Base-by-base conservation (phyloP, 2,888 invertebrate genomes). In the Keiferia lycopersicella region DNA sequence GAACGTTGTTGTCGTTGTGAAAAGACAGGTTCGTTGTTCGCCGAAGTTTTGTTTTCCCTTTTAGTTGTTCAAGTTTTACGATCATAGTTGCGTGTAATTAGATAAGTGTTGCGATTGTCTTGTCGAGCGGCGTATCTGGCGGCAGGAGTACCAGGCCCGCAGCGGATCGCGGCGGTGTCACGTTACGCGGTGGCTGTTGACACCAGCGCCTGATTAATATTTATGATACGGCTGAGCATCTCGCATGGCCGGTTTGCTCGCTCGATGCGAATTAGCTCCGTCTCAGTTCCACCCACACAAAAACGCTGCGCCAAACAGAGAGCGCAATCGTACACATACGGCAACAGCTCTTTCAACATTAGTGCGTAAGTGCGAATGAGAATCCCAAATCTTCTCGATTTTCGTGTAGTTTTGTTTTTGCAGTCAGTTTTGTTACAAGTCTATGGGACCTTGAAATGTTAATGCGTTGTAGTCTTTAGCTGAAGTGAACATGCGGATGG, bases 171-270 rank as follows among this genome's bases (percentile, higher is more conserved):
- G 75, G 84, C 84, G 86, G 88, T 90, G 86, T 91, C 91, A 86
- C 87, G 91, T 91, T 91, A 91, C 91, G 90, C 89, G 86, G 90
- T 91, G 91, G 91, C 91, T 91, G 91, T 91, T 91, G 91, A 91
- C 91, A 91, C 91, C 91, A 91, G 87, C 83, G 91, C 89, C 90
- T 91, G 91, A 91, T 91, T 91, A 91, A 91, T 91, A 91, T 91
- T 91, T 91, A 91, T 91, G 91, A 91, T 91, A 90, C 87, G 87
- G 82, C 87, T 86, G 89, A 90, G 88, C 88, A 91, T 91, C 91
- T 91, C 89, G 91, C 86, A 90, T 88, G 91, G 91, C 89, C 89
- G 88, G 90, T 89, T 90, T 79, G 85, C 83, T 82, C 80, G 78
- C 80, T 82, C 85, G 83, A 79, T 82, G 90, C 90, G 84, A 90